A percentile compares a stretch with the other conserved stretches of the same genome.
Conservation (phyloP, 2,113 vertebrate species). For the Leptobrachium ailaonicum region DNA sequence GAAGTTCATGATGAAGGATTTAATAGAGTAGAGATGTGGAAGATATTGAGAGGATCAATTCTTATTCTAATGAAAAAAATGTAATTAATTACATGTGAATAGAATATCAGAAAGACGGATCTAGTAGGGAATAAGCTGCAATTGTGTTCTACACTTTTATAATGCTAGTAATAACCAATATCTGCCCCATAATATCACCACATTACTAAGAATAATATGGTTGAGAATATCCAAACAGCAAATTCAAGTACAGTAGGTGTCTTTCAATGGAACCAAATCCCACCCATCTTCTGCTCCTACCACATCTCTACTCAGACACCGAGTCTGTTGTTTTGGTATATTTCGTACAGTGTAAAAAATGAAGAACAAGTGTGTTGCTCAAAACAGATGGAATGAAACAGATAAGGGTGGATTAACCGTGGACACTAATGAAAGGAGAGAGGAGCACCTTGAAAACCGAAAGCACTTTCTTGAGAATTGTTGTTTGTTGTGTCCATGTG, state of each 20-base stretch:
- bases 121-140: too few species aligned
- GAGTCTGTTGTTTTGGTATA: too few species aligned
- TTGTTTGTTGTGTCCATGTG: slow-evolving; percentile 78
- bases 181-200: too few species aligned
- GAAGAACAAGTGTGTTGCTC: neutral
- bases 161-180: too few species aligned
- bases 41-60: neutral
- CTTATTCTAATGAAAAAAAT: neutral
- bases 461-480: slow-evolving; percentile 75
- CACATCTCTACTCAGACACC: slow-evolving; percentile 13
- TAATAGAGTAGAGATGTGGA: neutral
- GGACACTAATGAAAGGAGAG: slow-evolving; percentile 57
- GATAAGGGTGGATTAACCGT: slow-evolving; percentile 52
- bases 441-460: slow-evolving; percentile 88
- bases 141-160: too few species aligned
- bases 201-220: too few species aligned
- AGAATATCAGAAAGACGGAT: too few species aligned
- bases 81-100: neutral
- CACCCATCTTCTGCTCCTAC: neutral
- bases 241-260: too few species aligned
- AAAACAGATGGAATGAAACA: slow-evolving; percentile 50
- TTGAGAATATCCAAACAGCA: too few species aligned
- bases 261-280: too few species aligned
- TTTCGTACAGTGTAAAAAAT: too few species aligned
- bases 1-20: neutral